These are phyloP conservation scores for Cyphomyrmex costatus DNA, from an alignment of 1,140 invertebrate species.

Conservation along the genomic window DNA sequence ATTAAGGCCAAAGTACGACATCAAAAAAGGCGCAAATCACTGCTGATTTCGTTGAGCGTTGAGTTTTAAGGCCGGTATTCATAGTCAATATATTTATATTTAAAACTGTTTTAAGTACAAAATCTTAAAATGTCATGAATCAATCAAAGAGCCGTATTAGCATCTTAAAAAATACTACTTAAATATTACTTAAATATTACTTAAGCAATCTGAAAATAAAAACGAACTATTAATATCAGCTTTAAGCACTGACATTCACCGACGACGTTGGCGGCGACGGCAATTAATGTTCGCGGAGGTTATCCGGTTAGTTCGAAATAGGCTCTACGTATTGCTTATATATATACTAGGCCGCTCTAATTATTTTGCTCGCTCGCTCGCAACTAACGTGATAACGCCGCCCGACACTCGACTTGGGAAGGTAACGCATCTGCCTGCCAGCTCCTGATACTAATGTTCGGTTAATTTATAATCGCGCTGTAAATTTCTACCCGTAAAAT, in stretches of 20 bases:
- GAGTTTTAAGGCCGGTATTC: background rate
- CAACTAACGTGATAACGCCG: conserved; percentile 81
- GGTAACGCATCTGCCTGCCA: conserved; percentile 70
- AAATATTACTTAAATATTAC: no score
- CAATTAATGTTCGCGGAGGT: conserved; percentile 69
- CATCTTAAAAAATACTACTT: no score
- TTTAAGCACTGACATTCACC: background rate
- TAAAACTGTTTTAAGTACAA: no score
- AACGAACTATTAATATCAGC: no score
- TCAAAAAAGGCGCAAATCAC: conserved; percentile 60
- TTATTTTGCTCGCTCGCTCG: conserved; percentile 83
- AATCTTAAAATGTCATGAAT: no score
- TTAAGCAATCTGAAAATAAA: no score
- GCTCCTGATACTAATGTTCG: conserved; percentile 77
- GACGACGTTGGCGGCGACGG: conserved; percentile 13
- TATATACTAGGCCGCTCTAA: conserved; percentile 74
- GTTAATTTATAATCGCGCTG: conserved; percentile 81
- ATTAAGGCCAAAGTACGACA: conserved; percentile 48
- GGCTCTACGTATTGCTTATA: conserved; percentile 64
- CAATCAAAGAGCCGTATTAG: no score
- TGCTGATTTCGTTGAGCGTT: conserved; percentile 32
- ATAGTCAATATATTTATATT: no score
- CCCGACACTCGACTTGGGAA: conserved; percentile 67
- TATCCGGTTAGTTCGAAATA: conserved; percentile 77
- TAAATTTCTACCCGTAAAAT: conserved; percentile 69